phyloP scores from a whole-genome alignment of 2,888 invertebrate genomes.

The Torymus tubicola region DNA sequence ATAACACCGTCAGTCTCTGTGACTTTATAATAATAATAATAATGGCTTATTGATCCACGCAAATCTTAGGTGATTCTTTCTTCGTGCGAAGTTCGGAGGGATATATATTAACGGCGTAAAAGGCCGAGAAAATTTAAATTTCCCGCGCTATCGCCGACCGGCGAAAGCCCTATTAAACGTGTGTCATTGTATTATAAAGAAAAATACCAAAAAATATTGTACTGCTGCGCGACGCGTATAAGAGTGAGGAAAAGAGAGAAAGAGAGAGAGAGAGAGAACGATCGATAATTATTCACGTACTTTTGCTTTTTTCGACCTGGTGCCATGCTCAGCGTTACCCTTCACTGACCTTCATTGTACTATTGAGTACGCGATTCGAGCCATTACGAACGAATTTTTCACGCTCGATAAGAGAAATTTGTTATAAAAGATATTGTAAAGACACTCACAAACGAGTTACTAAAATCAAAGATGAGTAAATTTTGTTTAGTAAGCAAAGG shows the following conservation, averaged over 20 bases:
- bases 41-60: constrained; percentile 24
- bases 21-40: not conserved
- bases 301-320: constrained; percentile 51
- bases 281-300: constrained; percentile 12
- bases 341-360: no score
- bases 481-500: no score
- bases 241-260: not conserved
- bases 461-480: no score
- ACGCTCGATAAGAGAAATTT: no score
- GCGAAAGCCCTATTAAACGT: constrained; percentile 45
- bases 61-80: constrained; percentile 31
- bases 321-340: constrained; percentile 48
- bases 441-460: no score
- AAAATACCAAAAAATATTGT: constrained; percentile 56
- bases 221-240: constrained; percentile 42
- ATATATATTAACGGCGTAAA: not conserved
- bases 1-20: not conserved
- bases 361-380: no score
- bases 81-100: constrained; percentile 24
- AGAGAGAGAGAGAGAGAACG: no score
- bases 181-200: constrained; percentile 56
- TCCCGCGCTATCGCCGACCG: constrained; percentile 17
- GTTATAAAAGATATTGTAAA: no score
- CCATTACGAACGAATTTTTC: no score
- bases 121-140: constrained; percentile 18